Evolutionary conservation across 2,797 vertebrate genomes (phyloP).

Genomic region (Parambassis ranga): DNA sequence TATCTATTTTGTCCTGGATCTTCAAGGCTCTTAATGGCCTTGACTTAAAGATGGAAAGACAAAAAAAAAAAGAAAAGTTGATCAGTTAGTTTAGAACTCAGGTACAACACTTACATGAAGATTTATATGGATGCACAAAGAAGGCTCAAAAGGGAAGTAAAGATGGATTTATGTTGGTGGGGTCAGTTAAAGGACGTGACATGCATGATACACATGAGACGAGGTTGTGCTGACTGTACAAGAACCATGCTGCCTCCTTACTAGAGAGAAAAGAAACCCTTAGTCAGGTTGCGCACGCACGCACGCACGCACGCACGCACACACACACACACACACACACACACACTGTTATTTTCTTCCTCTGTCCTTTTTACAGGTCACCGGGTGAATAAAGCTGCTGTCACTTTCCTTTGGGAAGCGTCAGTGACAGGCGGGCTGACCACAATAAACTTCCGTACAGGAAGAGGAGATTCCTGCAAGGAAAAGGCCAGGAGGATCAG

Average conservation of each 20-base stretch:
- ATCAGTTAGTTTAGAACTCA: slow-evolving; percentile 17
- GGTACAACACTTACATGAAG: slow-evolving; percentile 27
- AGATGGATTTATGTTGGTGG: slow-evolving; percentile 5
- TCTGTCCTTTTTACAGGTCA: slow-evolving; percentile 78
- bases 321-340: slow-evolving; percentile 35
- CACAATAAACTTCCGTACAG: slow-evolving; percentile 72
- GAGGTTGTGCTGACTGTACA: slow-evolving; percentile 71
- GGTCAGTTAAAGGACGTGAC: slow-evolving; percentile 37
- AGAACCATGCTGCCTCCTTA: slow-evolving; percentile 64
- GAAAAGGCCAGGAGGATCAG: slow-evolving; percentile 71
- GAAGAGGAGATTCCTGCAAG: slow-evolving; percentile 77
- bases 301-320: slow-evolving; percentile 9
- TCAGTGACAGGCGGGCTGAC: slow-evolving; percentile 69
- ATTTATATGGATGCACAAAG: slow-evolving; percentile 28
- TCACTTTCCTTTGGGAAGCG: slow-evolving; percentile 77
- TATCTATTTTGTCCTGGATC: slow-evolving; percentile 33
- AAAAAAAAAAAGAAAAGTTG: slow-evolving; percentile 1
- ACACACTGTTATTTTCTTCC: slow-evolving; percentile 45
- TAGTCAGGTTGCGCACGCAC: slow-evolving; percentile 70
- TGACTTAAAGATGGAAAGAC: slow-evolving; percentile 37
- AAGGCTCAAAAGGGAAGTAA: not conserved
- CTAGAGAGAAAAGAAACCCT: slow-evolving; percentile 77
- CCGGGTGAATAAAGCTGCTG: slow-evolving; percentile 75
- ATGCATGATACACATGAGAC: slow-evolving; percentile 12
- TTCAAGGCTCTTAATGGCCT: slow-evolving; percentile 34